These are phyloP conservation scores for Oxycera nigricornis DNA, from an alignment of 2,888 invertebrate genomes.

Conservation along the genomic window DNA sequence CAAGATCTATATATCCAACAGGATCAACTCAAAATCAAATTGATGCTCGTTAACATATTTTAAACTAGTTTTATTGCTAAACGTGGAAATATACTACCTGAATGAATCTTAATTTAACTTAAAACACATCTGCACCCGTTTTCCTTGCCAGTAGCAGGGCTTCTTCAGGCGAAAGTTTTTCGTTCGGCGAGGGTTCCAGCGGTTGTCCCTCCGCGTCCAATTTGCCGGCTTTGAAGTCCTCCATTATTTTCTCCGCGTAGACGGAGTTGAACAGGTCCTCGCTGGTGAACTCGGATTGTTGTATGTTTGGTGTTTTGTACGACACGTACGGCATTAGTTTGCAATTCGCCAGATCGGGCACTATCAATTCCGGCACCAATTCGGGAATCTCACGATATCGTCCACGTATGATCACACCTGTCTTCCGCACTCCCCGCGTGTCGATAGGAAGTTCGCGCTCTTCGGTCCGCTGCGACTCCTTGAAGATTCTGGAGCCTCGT, in stretches of 20 bases:
- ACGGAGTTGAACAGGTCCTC: slow-evolving; percentile 81
- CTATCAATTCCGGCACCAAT: slow-evolving; percentile 90
- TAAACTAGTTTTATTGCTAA: not conserved
- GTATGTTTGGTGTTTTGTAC: slow-evolving; percentile 77
- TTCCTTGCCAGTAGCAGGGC: slow-evolving; percentile 73
- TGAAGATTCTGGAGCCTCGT: slow-evolving; percentile 74
- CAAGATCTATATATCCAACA: not conserved
- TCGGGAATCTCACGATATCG: slow-evolving; percentile 76
- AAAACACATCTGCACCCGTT: slow-evolving; percentile 84
- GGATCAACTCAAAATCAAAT: not conserved
- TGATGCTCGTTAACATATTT: not conserved
- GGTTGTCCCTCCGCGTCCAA: slow-evolving; percentile 74
- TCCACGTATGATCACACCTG: slow-evolving; percentile 67
- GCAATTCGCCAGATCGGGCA: slow-evolving; percentile 85
- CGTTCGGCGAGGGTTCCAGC: slow-evolving; percentile 74
- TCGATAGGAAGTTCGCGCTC: slow-evolving; percentile 73
- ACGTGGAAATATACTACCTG: not conserved
- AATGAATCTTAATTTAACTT: slow-evolving; percentile 52
- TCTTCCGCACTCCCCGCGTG: slow-evolving; percentile 73
- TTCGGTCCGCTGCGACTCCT: slow-evolving; percentile 62
- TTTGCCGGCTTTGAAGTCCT: slow-evolving; percentile 76
- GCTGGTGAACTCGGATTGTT: slow-evolving; percentile 83
- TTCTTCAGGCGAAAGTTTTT: slow-evolving; percentile 74
- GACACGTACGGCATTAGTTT: slow-evolving; percentile 94
- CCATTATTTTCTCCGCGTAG: slow-evolving; percentile 79